phyloP scores from a whole-genome alignment of 2,113 vertebrate genomes.

The Stigmatopora argus region DNA sequence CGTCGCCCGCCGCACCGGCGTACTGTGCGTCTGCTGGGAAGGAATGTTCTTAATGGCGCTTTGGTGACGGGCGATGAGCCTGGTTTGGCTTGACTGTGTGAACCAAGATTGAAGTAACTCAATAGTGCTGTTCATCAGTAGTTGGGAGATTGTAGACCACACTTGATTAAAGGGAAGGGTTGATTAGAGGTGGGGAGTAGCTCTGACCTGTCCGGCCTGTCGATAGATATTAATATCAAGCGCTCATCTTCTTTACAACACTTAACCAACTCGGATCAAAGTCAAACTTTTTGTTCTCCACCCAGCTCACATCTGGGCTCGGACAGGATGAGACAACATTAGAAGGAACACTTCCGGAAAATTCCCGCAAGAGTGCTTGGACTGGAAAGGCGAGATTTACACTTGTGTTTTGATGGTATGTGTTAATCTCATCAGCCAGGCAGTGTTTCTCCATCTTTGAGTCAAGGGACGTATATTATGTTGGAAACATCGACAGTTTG shows the following conservation, averaged over 20 bases:
- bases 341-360: slow-evolving; percentile 19
- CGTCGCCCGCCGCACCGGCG: slow-evolving; percentile 45
- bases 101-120: slow-evolving; percentile 49
- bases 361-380: slow-evolving; percentile 12
- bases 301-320: slow-evolving; percentile 49
- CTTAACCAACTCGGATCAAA: slow-evolving; percentile 38
- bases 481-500: no score
- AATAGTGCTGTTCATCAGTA: slow-evolving; percentile 58
- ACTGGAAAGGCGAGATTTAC: neutral
- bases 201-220: slow-evolving; percentile 55
- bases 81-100: neutral
- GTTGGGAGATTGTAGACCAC: slow-evolving; percentile 46
- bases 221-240: slow-evolving; percentile 66
- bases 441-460: neutral
- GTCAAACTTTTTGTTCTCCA: slow-evolving; percentile 48
- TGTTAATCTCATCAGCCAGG: neutral
- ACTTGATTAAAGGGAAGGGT: slow-evolving; percentile 71
- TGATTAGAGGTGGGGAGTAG: slow-evolving; percentile 71
- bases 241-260: neutral
- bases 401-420: neutral
- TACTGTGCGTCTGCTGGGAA: slow-evolving; percentile 38
- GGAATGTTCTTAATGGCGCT: slow-evolving; percentile 34
- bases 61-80: slow-evolving; percentile 19
- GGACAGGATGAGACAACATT: slow-evolving; percentile 38
- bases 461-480: neutral